Evolutionary conservation across 1,140 invertebrate species (phyloP), one percentile per base, ranked within the genome.

Genomic region (Drosophila nikananu): DNA sequence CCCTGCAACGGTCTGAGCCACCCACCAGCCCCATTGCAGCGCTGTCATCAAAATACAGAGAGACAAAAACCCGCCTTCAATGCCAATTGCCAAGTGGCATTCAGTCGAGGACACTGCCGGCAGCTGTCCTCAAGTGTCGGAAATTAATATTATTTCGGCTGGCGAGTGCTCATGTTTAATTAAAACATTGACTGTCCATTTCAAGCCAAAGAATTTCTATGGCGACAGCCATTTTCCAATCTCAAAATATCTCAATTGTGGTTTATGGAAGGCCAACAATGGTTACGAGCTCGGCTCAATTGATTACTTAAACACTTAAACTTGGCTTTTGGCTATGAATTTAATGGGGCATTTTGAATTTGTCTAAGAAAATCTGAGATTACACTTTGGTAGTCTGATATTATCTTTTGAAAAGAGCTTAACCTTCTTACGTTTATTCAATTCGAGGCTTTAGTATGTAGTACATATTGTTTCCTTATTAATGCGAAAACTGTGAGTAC

Each of bases 1-100:
- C 79, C 79, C 70, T 71, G 86, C 73, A 89, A 65, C 41, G 60
- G 48, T n/a, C 54, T 2, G 19, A 3, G 32, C 52, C 59, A 25
- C 25, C 35, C 21, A 27, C 21, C 23, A 15, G n/a, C 17, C 42
- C 12, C 59, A 25, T 13, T 35, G 30, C 51, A 37, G 30, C 46
- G 13, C 48, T 52, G 63, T 71, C 67, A 55, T 68, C 48, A 52
- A 32, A 54, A 44, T 71, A 71, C 63, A 71, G 63, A 54, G 63
- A 44, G 30, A 54, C 48, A 68, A 70, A 70, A 70, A 52, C 48
- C 37, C 25, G 15, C 4, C 12, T 32, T 19, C 19, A 25, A 41
- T 19, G 6, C 17, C 17, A 49, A 49, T 5, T n/a, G 42, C 10
- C 42, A 63, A 49, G 44, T 21, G n/a, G 25, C 2, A 19, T 25